Evolutionary conservation across 2,888 invertebrate genomes (phyloP).

Genomic region (Bombylius discolor): DNA sequence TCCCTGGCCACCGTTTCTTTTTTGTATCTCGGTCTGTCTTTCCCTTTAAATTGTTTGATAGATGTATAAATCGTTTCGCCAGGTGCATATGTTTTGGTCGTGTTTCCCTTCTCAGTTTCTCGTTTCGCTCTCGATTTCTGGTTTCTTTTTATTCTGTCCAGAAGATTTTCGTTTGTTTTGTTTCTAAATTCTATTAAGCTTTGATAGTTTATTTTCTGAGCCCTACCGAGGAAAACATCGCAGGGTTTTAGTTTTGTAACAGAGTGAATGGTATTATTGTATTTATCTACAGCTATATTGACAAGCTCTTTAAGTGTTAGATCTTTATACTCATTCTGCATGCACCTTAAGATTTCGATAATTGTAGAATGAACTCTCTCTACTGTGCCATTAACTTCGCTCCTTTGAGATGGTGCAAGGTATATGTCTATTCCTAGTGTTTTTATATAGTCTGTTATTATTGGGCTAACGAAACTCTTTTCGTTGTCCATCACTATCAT

Average conservation of each 20-base stretch:
- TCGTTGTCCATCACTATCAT: constrained; percentile 2
- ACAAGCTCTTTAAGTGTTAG: background rate
- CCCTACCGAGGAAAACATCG: constrained; percentile 1
- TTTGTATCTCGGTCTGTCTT: background rate
- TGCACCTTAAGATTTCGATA: constrained; percentile 1
- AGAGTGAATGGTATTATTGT: constrained; percentile 1
- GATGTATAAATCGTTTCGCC: constrained; percentile 1
- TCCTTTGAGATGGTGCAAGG: background rate
- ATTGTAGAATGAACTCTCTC: constrained; percentile 1
- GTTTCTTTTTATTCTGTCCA: background rate
- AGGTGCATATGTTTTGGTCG: background rate
- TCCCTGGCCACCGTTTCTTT: constrained; percentile 2
- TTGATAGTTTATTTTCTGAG: constrained; percentile 2
- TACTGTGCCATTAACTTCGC: constrained; percentile 1
- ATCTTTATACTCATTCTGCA: background rate
- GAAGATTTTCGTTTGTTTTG: constrained; percentile 1
- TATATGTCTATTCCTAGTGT: background rate
- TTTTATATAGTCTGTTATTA: background rate
- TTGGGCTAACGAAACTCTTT: constrained; percentile 3
- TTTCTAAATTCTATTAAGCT: background rate
- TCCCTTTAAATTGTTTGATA: constrained; percentile 1
- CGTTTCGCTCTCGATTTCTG: background rate
- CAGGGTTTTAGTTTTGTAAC: constrained; percentile 2
- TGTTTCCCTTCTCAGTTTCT: background rate
- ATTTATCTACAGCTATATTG: constrained; percentile 1